Percentiles rank a stretch among this genome's conserved stretches.
Evolutionary conservation across 2,888 invertebrate species (phyloP).

Genomic region (Nasonovia ribisnigri): DNA sequence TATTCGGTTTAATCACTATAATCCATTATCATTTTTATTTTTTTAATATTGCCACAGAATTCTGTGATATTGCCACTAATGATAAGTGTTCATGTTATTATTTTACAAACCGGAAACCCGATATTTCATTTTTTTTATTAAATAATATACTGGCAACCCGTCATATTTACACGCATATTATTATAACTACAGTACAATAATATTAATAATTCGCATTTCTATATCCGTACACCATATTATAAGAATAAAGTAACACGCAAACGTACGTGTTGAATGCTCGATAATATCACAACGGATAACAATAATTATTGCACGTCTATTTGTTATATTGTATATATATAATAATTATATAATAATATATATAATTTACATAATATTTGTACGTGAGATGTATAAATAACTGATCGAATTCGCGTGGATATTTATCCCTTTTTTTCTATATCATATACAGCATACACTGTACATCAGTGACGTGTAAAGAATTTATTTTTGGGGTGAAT

Average conservation of each 20-base stretch:
- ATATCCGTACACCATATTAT: neutral
- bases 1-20: neutral
- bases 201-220: slow-evolving; percentile 6
- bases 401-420: neutral
- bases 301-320: neutral
- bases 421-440: neutral
- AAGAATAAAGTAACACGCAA: slow-evolving; percentile 33
- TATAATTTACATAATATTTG: neutral
- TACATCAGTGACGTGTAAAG: no score
- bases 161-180: slow-evolving; percentile 35
- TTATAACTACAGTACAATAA: neutral
- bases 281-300: slow-evolving; percentile 9
- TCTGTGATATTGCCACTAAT: neutral
- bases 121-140: slow-evolving; percentile 27
- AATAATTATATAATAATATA: neutral
- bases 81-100: slow-evolving; percentile 24
- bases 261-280: neutral
- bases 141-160: neutral
- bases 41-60: neutral
- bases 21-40: neutral
- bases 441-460: neutral
- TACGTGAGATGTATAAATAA: neutral
- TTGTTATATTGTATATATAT: neutral
- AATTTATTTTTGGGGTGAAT: no score
- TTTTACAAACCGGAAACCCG: slow-evolving; percentile 29